A percentile compares a stretch with the other conserved stretches of the same genome.
phyloP scores from a whole-genome alignment of 2,797 vertebrate genomes.

The Molothrus aeneus region DNA sequence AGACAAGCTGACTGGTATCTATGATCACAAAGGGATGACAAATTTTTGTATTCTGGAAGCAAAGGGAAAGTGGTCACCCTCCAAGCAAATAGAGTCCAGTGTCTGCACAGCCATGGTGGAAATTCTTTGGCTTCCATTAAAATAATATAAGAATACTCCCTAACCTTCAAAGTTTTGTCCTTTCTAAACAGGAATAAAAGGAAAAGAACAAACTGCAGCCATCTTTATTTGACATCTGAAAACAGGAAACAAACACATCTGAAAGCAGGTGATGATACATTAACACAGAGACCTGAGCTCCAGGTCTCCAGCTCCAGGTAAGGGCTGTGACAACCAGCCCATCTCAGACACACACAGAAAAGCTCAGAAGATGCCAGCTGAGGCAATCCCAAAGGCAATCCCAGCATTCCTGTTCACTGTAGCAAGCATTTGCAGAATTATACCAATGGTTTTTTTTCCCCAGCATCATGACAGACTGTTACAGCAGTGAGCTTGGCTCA shows the following conservation, averaged over 20 bases:
- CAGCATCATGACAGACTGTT: neutral
- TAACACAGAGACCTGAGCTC: neutral
- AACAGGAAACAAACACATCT: neutral
- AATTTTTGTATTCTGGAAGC: neutral
- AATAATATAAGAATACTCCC: neutral
- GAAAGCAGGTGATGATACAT: neutral
- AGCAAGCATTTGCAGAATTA: neutral
- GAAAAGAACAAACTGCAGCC: neutral
- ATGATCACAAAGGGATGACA: neutral
- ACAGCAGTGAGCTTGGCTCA: neutral
- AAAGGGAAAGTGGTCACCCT: neutral
- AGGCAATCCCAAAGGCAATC: neutral
- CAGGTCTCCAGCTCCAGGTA: neutral
- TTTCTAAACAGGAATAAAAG: neutral
- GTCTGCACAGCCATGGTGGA: neutral
- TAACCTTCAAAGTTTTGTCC: neutral
- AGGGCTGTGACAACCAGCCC: neutral
- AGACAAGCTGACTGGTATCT: neutral
- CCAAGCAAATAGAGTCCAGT: neutral
- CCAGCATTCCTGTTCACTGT: neutral
- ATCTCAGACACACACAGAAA: neutral
- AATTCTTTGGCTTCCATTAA: neutral
- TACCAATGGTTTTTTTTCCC: rapidly evolving
- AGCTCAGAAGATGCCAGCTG: neutral
- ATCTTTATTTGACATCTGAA: neutral